Evolutionary conservation across 2,888 invertebrate genomes (phyloP).

Genomic region (Mythimna vitellina): DNA sequence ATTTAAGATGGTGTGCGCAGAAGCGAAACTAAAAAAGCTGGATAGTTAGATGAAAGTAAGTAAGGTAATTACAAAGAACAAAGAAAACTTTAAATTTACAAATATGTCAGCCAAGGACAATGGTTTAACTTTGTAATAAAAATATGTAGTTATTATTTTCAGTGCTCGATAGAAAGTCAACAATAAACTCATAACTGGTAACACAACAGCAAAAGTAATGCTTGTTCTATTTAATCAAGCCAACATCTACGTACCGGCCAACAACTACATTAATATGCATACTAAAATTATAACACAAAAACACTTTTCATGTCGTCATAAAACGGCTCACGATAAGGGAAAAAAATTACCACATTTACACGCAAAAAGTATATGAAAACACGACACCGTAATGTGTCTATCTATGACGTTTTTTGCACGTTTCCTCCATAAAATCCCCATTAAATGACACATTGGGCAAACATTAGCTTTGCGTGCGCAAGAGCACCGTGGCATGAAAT

Average conservation of each 20-base stretch:
- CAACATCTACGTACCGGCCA: constrained; percentile 11
- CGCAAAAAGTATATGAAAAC: constrained; percentile 53
- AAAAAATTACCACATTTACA: constrained; percentile 50
- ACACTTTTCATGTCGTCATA: constrained; percentile 55
- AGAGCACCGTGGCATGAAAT: constrained; percentile 55
- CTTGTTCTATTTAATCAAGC: constrained; percentile 11
- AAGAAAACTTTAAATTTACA: too few species aligned
- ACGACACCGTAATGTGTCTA: constrained; percentile 53
- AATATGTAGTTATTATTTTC: neutral
- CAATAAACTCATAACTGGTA: neutral
- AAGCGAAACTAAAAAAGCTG: too few species aligned
- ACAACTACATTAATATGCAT: constrained; percentile 30
- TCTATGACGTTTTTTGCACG: constrained; percentile 62
- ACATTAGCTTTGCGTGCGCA: constrained; percentile 54
- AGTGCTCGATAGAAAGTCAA: neutral
- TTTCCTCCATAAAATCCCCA: constrained; percentile 66
- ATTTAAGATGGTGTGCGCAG: too few species aligned
- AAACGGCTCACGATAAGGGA: constrained; percentile 54
- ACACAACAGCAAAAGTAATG: neutral
- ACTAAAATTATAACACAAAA: constrained; percentile 49
- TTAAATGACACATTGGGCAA: constrained; percentile 59
- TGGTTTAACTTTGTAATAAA: neutral
- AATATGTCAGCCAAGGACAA: neutral
- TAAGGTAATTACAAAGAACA: too few species aligned
- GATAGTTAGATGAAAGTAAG: too few species aligned